Evolutionary conservation across 2,113 vertebrate genomes (phyloP).

Genomic region (Callipepla californica): DNA sequence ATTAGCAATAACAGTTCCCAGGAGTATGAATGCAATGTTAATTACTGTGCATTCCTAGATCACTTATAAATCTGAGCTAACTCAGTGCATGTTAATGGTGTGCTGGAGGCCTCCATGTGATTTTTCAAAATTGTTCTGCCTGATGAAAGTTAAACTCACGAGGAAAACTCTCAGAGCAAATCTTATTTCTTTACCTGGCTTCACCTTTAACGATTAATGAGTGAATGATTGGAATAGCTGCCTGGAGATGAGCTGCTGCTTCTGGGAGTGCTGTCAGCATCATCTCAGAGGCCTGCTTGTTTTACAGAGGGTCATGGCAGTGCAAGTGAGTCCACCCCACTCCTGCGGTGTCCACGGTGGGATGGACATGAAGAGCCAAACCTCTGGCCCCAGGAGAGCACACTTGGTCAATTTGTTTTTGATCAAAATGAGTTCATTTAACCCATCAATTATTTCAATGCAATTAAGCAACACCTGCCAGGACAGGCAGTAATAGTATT

Average conservation of each 20-base stretch:
- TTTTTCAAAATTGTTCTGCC: not conserved
- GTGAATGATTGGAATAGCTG: not conserved
- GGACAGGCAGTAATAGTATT: not conserved
- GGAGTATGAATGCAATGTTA: not conserved
- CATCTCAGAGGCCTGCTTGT: not conserved
- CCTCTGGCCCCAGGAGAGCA: not conserved
- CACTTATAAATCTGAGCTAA: not conserved
- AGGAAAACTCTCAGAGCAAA: not conserved
- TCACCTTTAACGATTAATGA: not conserved
- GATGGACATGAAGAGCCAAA: not conserved
- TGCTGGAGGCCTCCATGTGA: not conserved
- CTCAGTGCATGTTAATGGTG: rapidly evolving
- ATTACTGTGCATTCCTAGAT: not conserved
- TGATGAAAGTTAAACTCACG: not conserved
- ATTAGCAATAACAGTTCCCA: not conserved
- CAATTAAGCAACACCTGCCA: not conserved
- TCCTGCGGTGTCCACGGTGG: not conserved
- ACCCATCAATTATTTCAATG: not conserved
- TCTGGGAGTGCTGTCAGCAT: not conserved
- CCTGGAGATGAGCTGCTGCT: not conserved
- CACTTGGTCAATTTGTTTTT: not conserved
- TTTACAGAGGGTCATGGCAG: not conserved
- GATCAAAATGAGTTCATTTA: not conserved
- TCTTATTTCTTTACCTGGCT: not conserved
- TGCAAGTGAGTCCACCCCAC: not conserved